These are phyloP conservation scores for Diglossa cyanea DNA, from an alignment of 2,797 vertebrate species.

Conservation along the genomic window DNA sequence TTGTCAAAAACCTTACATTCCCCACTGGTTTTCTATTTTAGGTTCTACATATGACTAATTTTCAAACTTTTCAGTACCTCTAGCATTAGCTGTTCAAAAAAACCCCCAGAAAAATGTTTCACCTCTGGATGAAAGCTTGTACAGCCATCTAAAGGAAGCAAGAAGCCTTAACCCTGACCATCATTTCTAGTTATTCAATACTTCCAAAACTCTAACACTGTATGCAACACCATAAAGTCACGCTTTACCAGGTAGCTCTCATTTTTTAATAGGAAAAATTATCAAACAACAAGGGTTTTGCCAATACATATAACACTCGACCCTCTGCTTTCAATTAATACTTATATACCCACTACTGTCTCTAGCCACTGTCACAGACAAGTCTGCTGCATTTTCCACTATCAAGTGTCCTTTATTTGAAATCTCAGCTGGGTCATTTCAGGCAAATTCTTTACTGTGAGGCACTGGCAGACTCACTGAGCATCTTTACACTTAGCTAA, in stretches of 20 bases:
- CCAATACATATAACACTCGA: fast-evolving
- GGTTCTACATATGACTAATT: neutral
- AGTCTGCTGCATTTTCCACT: neutral
- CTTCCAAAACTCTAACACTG: neutral
- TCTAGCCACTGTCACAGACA: neutral
- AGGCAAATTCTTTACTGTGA: neutral
- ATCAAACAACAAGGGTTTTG: neutral
- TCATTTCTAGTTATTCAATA: neutral
- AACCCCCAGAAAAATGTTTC: neutral
- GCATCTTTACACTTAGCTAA: neutral
- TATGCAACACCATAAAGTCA: neutral
- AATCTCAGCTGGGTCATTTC: neutral
- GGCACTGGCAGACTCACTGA: neutral
- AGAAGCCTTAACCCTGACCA: neutral
- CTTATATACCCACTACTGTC: fast-evolving
- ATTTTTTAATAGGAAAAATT: neutral
- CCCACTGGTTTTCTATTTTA: neutral
- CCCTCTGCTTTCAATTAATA: neutral
- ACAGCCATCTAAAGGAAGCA: neutral
- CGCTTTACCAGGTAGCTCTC: neutral
- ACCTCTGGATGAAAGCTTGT: neutral
- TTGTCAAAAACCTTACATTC: neutral
- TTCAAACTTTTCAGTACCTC: neutral
- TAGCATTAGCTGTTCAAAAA: neutral
- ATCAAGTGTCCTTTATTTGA: neutral